phyloP scores from a whole-genome alignment of 2,888 invertebrate genomes.

The Steinernema scapterisci region DNA sequence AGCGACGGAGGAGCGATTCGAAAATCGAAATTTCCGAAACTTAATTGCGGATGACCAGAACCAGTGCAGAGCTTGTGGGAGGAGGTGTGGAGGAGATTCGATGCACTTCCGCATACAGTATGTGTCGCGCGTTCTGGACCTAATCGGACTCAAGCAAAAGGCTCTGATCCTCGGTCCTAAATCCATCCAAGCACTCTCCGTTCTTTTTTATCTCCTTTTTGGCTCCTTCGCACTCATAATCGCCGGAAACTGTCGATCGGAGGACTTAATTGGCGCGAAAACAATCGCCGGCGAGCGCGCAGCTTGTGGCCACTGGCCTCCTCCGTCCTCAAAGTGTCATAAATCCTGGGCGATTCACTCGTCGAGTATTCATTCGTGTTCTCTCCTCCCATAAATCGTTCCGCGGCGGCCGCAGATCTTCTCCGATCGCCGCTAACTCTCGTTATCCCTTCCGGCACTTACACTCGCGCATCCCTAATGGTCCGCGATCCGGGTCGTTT shows the following conservation, averaged over 20 bases:
- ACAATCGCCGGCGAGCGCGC: background rate
- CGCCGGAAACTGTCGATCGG: conserved; percentile 29
- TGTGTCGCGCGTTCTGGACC: too few relatives aligned
- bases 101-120: too few relatives aligned
- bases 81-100: too few relatives aligned
- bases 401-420: background rate
- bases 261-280: conserved; percentile 14
- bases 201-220: too few relatives aligned
- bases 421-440: conserved; percentile 7
- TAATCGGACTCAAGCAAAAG: too few relatives aligned
- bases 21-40: background rate
- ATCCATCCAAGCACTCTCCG: too few relatives aligned
- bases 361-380: conserved; percentile 26
- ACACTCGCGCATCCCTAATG: conserved; percentile 28
- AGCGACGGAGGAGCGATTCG: background rate
- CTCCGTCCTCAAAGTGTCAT: background rate
- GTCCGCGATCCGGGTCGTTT: background rate
- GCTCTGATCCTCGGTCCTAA: too few relatives aligned
- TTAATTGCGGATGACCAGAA: background rate
- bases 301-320: background rate
- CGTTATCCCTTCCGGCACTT: conserved; percentile 25
- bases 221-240: background rate
- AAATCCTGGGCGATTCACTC: conserved; percentile 10
- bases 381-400: conserved; percentile 10
- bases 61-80: too few relatives aligned